Evolutionary conservation across 2,797 vertebrate species (phyloP).

Genomic region (Lindbergichthys nudifrons): DNA sequence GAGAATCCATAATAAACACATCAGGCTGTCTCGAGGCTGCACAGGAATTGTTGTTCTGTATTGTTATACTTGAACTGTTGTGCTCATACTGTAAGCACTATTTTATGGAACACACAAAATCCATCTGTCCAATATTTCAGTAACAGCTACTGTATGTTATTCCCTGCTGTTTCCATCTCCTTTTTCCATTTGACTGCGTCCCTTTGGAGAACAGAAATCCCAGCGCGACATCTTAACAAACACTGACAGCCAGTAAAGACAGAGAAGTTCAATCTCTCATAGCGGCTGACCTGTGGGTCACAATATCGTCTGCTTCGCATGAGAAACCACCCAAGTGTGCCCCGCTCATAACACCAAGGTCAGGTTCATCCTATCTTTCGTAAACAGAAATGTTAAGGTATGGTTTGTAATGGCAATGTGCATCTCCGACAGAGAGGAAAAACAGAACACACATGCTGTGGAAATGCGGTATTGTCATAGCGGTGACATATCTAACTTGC

Average conservation of each 20-base stretch:
- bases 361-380: slow-evolving; percentile 45
- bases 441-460: slow-evolving; percentile 5
- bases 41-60: neutral
- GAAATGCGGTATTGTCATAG: slow-evolving; percentile 8
- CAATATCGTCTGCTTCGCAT: slow-evolving; percentile 49
- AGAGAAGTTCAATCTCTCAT: slow-evolving; percentile 60
- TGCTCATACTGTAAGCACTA: neutral
- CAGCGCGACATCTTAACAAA: slow-evolving; percentile 55
- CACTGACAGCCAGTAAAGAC: slow-evolving; percentile 42
- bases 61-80: slow-evolving; percentile 3
- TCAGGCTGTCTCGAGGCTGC: neutral
- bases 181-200: slow-evolving; percentile 31
- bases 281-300: slow-evolving; percentile 57
- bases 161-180: slow-evolving; percentile 45
- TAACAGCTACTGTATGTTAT: slow-evolving; percentile 13
- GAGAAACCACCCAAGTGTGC: slow-evolving; percentile 48
- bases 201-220: slow-evolving; percentile 53
- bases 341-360: slow-evolving; percentile 45
- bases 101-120: slow-evolving; percentile 4
- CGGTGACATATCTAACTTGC: slow-evolving; percentile 21
- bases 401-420: slow-evolving; percentile 46
- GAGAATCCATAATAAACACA: neutral
- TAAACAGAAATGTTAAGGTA: slow-evolving; percentile 54
- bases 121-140: slow-evolving; percentile 12
- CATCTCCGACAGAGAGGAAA: slow-evolving; percentile 13